A percentile compares a stretch with the other conserved stretches of the same genome.
Evolutionary conservation across 2,797 vertebrate genomes (phyloP).

Genomic region (Galaxias olidus): DNA sequence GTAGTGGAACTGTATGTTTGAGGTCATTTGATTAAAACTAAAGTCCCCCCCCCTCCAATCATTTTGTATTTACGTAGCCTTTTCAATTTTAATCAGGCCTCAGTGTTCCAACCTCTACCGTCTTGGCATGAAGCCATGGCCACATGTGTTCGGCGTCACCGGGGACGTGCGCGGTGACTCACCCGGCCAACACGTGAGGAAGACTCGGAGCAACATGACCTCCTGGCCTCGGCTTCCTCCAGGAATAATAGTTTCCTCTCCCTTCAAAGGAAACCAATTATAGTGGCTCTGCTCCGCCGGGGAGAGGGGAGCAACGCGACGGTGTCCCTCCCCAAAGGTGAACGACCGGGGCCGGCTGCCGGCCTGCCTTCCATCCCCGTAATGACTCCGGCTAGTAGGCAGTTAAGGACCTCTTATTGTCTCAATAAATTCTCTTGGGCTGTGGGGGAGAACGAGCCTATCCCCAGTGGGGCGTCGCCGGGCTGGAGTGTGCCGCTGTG

Average conservation of each 20-base stretch:
- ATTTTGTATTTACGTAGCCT: slow-evolving; percentile 32
- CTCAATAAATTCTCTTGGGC: slow-evolving; percentile 55
- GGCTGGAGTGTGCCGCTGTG: too few species aligned
- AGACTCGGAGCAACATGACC: slow-evolving; percentile 11
- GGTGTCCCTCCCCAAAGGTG: slow-evolving; percentile 4
- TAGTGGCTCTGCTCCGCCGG: slow-evolving; percentile 2
- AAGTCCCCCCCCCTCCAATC: not conserved
- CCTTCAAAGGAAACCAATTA: slow-evolving; percentile 53
- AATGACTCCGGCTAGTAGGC: slow-evolving; percentile 25
- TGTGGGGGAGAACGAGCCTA: slow-evolving; percentile 14
- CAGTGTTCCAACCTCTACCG: slow-evolving; percentile 23
- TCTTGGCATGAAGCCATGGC: slow-evolving; percentile 13
- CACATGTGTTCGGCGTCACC: too few species aligned
- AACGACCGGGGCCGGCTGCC: slow-evolving; percentile 35
- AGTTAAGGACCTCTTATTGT: slow-evolving; percentile 54
- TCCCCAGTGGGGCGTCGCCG: slow-evolving; percentile 18
- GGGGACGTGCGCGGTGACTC: slow-evolving; percentile 56
- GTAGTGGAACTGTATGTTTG: slow-evolving; percentile 23
- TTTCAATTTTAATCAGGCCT: slow-evolving; percentile 35
- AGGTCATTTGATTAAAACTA: slow-evolving; percentile 18
- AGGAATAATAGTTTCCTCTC: slow-evolving; percentile 46
- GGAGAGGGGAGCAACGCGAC: not conserved
- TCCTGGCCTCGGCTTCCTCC: slow-evolving; percentile 24
- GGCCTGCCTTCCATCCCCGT: not conserved
- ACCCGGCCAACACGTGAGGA: slow-evolving; percentile 23